Base-by-base conservation (phyloP, 2,888 invertebrate species). In the Diloba caeruleocephala region DNA sequence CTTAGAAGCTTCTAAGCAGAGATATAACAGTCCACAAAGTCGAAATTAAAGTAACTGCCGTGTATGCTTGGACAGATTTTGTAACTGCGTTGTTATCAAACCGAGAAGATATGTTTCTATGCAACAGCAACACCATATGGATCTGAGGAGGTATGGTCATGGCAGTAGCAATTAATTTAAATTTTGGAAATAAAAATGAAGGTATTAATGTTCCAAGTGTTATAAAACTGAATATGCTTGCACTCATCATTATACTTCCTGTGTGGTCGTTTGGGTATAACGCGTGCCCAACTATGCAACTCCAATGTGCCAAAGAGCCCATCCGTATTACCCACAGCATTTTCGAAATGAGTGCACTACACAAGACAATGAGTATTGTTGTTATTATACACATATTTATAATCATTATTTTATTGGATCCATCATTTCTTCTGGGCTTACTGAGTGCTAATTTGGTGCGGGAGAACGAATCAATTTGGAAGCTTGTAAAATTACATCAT, bases 251-350 rank as follows among this genome's bases (percentile, higher is more conserved):
- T 2, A 83, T 15, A 25, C 70, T 72, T 38, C 71, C 64, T 23
- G 67, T 62, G 0, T 51, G 4, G 32, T 81, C 71, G 33, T 66
- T 46, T 5, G 85, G 81, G 12, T 72, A 84, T 6, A 86, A 8
- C 3, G 76, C 57, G n/a, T 69, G 64, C 10, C 85, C 87, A 26
- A 89, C 43, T 2, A 86, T 57, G 38, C 85, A 85, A 48, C 88
- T 85, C 88, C 88, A 89, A 42, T 88, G 87, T 10, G 82, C 85
- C 31, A 88, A 59, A 5, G 82, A 72, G 12, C 78, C 82, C 26
- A 85, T 63, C 3, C 85, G 78, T 23, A 85, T 25, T 6, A 81
- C 9, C 82, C 85, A 85, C 7, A 88, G 51, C 12, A 76, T 1
- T 52, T 82, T 83, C 1, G 76, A 38, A 34, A 76, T 8, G 0